phyloP scores from a whole-genome alignment of 2,888 invertebrate species.

The Yponomeuta malinellus region DNA sequence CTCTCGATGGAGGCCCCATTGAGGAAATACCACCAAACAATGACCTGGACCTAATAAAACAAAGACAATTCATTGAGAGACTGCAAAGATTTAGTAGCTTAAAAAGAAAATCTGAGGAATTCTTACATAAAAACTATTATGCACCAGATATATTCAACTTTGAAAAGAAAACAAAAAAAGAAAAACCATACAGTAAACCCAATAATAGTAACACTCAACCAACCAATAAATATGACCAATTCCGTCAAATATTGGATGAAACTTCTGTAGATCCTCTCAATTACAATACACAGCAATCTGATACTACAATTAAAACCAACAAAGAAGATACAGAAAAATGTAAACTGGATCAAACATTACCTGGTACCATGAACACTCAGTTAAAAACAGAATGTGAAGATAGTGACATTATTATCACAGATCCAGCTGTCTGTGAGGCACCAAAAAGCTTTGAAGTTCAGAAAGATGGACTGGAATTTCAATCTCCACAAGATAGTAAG shows the following conservation, averaged over 20 bases:
- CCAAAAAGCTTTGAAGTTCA: conserved; percentile 56
- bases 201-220: conserved; percentile 40
- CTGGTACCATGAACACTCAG: conserved; percentile 42
- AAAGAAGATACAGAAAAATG: conserved; percentile 44
- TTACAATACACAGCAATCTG: conserved; percentile 41
- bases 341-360: conserved; percentile 35
- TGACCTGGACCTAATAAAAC: conserved; percentile 53
- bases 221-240: conserved; percentile 47
- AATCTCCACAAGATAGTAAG: conserved; percentile 69
- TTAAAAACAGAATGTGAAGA: conserved; percentile 69
- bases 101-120: conserved; percentile 69
- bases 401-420: conserved; percentile 62
- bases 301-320: conserved; percentile 28
- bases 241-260: conserved; percentile 56
- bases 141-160: conserved; percentile 43
- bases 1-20: conserved; percentile 40
- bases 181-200: conserved; percentile 43
- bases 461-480: conserved; percentile 53
- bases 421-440: conserved; percentile 59
- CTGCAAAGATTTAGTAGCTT: conserved; percentile 60
- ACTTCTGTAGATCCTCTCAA: conserved; percentile 44
- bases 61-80: conserved; percentile 63
- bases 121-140: conserved; percentile 61
- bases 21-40: conserved; percentile 45
- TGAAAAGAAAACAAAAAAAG: conserved; percentile 63